phyloP scores from a whole-genome alignment of 2,888 invertebrate species.

The Capitulum mitella region DNA sequence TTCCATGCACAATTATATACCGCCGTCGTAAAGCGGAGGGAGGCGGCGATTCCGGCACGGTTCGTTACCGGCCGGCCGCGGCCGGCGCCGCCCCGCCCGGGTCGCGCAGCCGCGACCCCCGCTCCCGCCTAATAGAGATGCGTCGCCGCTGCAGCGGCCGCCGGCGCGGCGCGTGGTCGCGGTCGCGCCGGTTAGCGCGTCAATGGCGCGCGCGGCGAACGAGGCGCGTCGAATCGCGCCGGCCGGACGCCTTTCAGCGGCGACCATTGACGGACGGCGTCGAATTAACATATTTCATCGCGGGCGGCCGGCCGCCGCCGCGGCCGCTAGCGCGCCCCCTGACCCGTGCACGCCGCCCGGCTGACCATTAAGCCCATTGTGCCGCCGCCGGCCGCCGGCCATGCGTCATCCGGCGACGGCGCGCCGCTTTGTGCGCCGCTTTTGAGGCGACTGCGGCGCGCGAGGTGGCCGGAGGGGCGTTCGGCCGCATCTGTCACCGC shows the following conservation, averaged over 20 bases:
- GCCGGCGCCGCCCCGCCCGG: not conserved
- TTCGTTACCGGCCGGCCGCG: not conserved
- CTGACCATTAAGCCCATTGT: not conserved
- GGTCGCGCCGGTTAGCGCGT: not conserved
- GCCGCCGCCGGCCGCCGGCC: not conserved
- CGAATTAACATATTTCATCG: not conserved
- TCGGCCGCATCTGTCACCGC: not conserved
- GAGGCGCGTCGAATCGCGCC: constrained; percentile 7
- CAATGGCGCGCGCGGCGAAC: not conserved
- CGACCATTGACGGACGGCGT: not conserved
- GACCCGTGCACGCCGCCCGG: not conserved
- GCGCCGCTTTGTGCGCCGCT: constrained; percentile 11
- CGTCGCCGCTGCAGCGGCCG: not conserved
- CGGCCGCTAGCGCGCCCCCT: not conserved
- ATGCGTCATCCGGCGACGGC: not conserved
- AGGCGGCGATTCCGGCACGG: not conserved
- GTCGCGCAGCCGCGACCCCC: not conserved
- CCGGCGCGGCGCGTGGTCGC: not conserved
- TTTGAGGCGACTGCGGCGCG: not conserved
- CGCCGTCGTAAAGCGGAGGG: not conserved
- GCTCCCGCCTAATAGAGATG: no score
- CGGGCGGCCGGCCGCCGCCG: not conserved
- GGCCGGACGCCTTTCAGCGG: not conserved
- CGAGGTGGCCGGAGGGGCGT: not conserved
- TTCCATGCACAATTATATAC: not conserved